Conservation (phyloP, 1,140 invertebrate species). For the Lasioglossum baleicum region DNA sequence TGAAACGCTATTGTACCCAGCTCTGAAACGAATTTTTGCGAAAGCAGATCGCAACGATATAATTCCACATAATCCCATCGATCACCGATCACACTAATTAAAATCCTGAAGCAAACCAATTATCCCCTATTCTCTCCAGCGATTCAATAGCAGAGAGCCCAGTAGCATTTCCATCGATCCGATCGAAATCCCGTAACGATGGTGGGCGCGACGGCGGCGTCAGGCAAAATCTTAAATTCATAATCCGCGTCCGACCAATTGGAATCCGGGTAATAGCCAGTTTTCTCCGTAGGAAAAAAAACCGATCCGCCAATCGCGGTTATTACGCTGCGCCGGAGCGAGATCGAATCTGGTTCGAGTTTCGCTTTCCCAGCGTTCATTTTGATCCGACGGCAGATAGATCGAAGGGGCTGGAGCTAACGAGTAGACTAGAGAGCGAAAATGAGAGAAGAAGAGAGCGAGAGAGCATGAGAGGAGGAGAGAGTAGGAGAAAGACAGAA, state of each 20-base stretch:
- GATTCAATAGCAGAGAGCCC: no score
- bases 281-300: neutral
- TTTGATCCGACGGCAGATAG: slow-evolving; percentile 13
- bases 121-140: no score
- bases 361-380: neutral
- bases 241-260: neutral
- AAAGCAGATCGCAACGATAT: no score
- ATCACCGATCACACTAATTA: no score
- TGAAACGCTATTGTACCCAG: no score
- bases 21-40: no score
- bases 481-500: neutral
- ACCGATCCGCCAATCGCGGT: neutral
- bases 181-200: neutral
- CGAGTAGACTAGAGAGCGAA: neutral
- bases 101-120: no score
- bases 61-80: no score
- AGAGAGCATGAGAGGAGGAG: neutral
- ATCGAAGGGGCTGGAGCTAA: neutral
- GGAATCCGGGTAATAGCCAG: neutral
- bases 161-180: no score
- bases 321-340: neutral
- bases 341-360: neutral
- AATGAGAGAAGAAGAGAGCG: neutral
- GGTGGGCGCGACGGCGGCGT: neutral
- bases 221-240: slow-evolving; percentile 1